Percentiles rank a stretch among this genome's conserved stretches.
Evolutionary conservation across 2,888 invertebrate genomes (phyloP).

Genomic region (Acrocyrtus sp.): DNA sequence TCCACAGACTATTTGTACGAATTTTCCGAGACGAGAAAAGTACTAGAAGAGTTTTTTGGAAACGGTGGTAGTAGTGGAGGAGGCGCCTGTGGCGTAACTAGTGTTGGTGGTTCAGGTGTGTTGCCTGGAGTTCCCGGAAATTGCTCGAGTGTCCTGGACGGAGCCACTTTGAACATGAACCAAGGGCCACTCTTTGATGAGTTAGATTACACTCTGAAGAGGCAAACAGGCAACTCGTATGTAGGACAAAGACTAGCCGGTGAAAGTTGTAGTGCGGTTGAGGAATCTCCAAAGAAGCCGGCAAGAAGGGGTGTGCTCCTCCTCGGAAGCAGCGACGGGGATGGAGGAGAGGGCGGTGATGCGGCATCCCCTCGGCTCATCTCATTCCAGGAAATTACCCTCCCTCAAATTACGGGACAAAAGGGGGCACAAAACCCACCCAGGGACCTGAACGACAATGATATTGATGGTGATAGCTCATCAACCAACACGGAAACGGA

Average conservation of each 20-base stretch:
- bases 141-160: constrained; percentile 38
- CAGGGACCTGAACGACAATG: constrained; percentile 67
- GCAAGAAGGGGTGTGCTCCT: constrained; percentile 59
- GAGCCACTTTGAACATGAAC: constrained; percentile 5
- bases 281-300: constrained; percentile 73
- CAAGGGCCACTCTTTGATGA: constrained; percentile 65
- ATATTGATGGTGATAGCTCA: constrained; percentile 67
- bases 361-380: constrained; percentile 61
- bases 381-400: constrained; percentile 64
- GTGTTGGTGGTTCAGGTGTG: not conserved
- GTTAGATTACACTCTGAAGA: constrained; percentile 80
- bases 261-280: constrained; percentile 64
- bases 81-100: constrained; percentile 1
- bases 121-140: constrained; percentile 5
- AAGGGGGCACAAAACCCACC: constrained; percentile 51
- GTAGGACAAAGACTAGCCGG: constrained; percentile 79
- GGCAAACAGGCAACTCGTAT: constrained; percentile 80
- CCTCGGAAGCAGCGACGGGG: constrained; percentile 56
- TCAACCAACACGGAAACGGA: constrained; percentile 69
- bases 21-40: constrained; percentile 91
- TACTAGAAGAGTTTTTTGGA: constrained; percentile 88
- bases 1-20: constrained; percentile 83
- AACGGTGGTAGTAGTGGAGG: constrained; percentile 68
- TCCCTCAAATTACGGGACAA: constrained; percentile 64
- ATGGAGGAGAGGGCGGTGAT: constrained; percentile 53